Conservation (phyloP, 2,888 invertebrate genomes). For the Entomobrya multifasciata region DNA sequence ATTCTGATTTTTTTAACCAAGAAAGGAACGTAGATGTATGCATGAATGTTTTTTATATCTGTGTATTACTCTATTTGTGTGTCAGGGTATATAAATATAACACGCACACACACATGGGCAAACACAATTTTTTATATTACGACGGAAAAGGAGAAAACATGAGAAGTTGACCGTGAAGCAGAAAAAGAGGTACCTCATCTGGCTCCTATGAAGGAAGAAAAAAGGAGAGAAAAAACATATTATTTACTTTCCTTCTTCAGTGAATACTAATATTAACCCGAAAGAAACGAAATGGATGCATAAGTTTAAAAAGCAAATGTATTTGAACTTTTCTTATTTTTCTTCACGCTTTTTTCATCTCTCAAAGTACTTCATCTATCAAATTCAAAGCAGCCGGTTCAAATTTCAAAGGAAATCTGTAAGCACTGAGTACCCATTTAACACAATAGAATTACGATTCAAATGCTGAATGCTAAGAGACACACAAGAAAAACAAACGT, state of each 20-base stretch:
- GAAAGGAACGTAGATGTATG: not conserved
- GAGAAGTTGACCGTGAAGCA: conserved; percentile 66
- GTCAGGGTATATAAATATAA: not conserved
- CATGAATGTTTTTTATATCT: no score
- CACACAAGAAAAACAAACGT: not conserved
- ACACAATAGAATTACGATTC: no score
- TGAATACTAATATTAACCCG: conserved; percentile 48
- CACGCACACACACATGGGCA: not conserved
- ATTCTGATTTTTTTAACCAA: conserved; percentile 52
- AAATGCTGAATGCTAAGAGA: no score
- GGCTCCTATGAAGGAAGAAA: conserved; percentile 30
- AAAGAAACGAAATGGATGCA: not conserved
- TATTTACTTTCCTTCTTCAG: conserved; percentile 66
- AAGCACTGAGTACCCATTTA: no score
- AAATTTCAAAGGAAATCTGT: conserved; percentile 44
- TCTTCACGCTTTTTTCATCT: not conserved
- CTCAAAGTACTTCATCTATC: conserved; percentile 41
- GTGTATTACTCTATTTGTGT: not conserved
- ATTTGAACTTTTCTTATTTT: not conserved
- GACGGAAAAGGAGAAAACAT: conserved; percentile 43
- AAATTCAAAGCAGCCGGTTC: conserved; percentile 28
- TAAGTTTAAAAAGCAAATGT: conserved; percentile 1
- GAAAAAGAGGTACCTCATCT: conserved; percentile 69
- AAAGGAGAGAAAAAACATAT: conserved; percentile 57
- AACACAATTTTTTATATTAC: not conserved